Evolutionary conservation across 1,140 invertebrate species (phyloP).

Genomic region (Drosophila parvula): DNA sequence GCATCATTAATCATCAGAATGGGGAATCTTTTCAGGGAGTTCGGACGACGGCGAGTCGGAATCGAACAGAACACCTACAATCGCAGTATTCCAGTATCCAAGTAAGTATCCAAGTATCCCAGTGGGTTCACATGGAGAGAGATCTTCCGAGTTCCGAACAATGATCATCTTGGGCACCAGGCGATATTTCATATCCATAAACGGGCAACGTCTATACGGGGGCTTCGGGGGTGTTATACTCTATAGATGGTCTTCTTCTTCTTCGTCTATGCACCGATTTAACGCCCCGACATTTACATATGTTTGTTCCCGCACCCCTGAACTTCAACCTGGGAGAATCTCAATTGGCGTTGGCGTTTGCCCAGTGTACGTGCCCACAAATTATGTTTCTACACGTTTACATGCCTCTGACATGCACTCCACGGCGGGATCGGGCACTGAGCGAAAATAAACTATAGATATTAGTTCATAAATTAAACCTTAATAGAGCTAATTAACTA

Average conservation of each 20-base stretch:
- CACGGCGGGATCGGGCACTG: conserved; percentile 47
- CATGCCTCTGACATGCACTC: conserved; percentile 81
- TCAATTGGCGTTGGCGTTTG: conserved; percentile 78
- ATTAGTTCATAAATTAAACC: neutral
- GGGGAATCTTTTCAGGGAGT: conserved; percentile 75
- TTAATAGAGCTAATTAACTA: neutral
- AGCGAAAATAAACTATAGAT: neutral
- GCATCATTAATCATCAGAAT: conserved; percentile 81
- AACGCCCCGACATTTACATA: conserved; percentile 82
- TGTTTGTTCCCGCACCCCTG: conserved; percentile 49
- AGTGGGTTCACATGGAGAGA: conserved; percentile 33
- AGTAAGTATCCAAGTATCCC: conserved; percentile 17
- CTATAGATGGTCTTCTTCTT: conserved; percentile 14
- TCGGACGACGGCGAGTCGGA: neutral
- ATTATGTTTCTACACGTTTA: conserved; percentile 82
- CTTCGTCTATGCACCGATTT: conserved; percentile 76
- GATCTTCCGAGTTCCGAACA: conserved; percentile 68
- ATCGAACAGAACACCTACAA: conserved; percentile 57
- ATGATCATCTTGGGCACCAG: conserved; percentile 65
- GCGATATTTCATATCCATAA: conserved; percentile 79
- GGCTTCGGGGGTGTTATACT: conserved; percentile 7
- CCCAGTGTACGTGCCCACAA: conserved; percentile 73
- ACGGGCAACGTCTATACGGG: conserved; percentile 45
- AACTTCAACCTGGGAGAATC: conserved; percentile 45
- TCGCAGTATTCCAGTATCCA: neutral